Conservation (phyloP, 2,888 invertebrate genomes). For the Drosophila fulvimacula region DNA sequence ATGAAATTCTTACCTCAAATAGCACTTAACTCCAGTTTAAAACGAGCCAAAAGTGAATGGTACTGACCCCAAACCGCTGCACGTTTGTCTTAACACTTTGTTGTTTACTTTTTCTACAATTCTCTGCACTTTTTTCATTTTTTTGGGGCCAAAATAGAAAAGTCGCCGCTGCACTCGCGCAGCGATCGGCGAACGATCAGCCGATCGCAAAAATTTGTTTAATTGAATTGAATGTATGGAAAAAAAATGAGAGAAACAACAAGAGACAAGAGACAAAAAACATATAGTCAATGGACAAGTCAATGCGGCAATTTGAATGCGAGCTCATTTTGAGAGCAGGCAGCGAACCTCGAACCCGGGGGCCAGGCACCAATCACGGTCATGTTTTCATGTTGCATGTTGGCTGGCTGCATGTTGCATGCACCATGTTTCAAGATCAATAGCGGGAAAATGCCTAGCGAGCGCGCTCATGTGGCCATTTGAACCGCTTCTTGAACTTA, state of each 20-base stretch:
- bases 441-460: conserved; percentile 57
- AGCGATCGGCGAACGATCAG: conserved; percentile 60
- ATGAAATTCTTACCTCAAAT: conserved; percentile 80
- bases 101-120: conserved; percentile 76
- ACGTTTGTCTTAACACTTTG: conserved; percentile 78
- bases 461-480: conserved; percentile 50
- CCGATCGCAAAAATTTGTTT: conserved; percentile 70
- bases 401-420: conserved; percentile 45
- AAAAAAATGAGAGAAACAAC: conserved; percentile 13
- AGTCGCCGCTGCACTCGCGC: conserved; percentile 59
- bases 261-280: not conserved
- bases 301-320: conserved; percentile 76
- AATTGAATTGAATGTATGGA: conserved; percentile 77
- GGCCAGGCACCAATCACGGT: conserved; percentile 52
- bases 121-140: conserved; percentile 48
- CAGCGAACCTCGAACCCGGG: conserved; percentile 32
- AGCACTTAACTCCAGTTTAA: conserved; percentile 80
- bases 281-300: conserved; percentile 68
- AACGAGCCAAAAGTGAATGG: conserved; percentile 80
- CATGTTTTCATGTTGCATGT: conserved; percentile 63
- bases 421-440: conserved; percentile 61
- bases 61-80: conserved; percentile 79
- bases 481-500: conserved; percentile 68
- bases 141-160: conserved; percentile 76
- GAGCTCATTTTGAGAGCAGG: conserved; percentile 69